Evolutionary conservation across 2,113 vertebrate species (phyloP).

Genomic region (Tenrec ecaudatus): DNA sequence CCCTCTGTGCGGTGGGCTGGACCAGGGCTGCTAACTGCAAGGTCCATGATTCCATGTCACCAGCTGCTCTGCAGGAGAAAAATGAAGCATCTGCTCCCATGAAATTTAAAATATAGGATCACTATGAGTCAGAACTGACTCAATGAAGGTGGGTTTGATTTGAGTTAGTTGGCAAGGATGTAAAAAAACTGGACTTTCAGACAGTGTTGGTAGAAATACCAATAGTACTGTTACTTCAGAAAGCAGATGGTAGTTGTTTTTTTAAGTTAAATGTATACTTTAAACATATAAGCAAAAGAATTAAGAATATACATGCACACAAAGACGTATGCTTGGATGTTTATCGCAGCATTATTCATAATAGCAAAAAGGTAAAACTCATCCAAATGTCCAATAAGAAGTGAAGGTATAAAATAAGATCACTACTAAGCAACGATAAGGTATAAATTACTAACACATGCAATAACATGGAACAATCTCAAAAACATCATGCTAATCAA

Average conservation of each 20-base stretch:
- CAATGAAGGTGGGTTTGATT: no score
- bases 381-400: neutral
- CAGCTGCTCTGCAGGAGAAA: no score
- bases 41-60: no score
- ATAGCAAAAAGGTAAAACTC: neutral
- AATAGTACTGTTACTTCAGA: neutral
- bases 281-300: neutral
- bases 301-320: neutral
- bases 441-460: no score
- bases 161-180: neutral
- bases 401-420: neutral
- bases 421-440: neutral
- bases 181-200: neutral
- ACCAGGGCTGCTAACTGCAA: no score
- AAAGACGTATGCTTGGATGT: neutral
- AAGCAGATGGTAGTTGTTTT: neutral
- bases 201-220: neutral
- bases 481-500: neutral
- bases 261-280: neutral
- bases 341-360: neutral
- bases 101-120: no score
- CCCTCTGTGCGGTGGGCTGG: no score
- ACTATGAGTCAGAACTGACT: no score
- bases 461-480: neutral
- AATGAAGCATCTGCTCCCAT: no score